Base-by-base conservation (phyloP, 2,797 vertebrate species). In the Setipinna tenuifilis region DNA sequence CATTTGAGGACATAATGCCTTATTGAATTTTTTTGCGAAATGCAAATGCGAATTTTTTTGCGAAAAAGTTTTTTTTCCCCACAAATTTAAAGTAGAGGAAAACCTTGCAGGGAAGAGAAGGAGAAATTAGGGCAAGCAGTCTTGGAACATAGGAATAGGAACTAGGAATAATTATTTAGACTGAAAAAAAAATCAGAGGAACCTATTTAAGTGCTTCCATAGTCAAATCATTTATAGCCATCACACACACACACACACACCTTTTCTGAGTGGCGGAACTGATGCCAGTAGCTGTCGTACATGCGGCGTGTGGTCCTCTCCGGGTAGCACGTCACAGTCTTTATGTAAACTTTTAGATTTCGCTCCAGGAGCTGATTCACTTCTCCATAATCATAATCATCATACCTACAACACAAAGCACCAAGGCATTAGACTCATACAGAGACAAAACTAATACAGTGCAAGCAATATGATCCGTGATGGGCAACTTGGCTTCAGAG, bases 191-290 rank as follows among this genome's bases (percentile, higher is more conserved):
- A 41, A 41, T 5, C 35, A 41, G 2, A 41, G 35, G 2, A 41
- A 41, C 35, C 35, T 41, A n/a, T n/a, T n/a, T n/a, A 41, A 41
- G 2, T 41, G 35, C 35, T 41, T 41, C 35, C 25, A 16, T 46
- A 1, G 19, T 35, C 41, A 50, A 1, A 57, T 82, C 19, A 82
- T 48, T 14, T 25, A 23, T 44, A 14, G 5, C 44, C 6, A 25
- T 6, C 11, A n/a, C 46, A 3, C 19, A 14, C 57, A 48, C 23
- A 19, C 44, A 75, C 54, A 86, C 87, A 0, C 44, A 96, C 96
- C 94, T 97, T 97, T 91, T 96, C 96, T 0, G 96, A 96, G 94
- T 97, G 96, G 89, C 95, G 96, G 94, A 97, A 96, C 91, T 96
- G 96, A 16, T 94, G 93, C 96, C 96, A 96, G 90, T 96, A 97